Base-by-base conservation (phyloP, 2,888 invertebrate genomes). In the Orchesella flavescens region DNA sequence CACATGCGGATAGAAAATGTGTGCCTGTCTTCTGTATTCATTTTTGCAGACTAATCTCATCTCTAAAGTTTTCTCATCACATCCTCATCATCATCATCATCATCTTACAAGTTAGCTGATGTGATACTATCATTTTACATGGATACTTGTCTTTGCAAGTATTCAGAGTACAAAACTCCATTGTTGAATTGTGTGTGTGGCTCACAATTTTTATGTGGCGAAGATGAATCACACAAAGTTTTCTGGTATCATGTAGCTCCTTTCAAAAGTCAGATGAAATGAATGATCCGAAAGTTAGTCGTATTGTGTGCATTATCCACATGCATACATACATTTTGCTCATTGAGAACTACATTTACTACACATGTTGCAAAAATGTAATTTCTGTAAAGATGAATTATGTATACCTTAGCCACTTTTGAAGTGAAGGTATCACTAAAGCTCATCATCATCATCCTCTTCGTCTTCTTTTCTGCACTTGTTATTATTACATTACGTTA, bases 401-500 rank as follows among this genome's bases (percentile, higher is more conserved):
- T 72, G 34, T 72, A 59, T 49, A 34, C 13, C 59, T 24, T 17
- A 46, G 5, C 65, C 9, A 23, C 23, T 65, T 43, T 65, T 65
- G 34, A 15, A n/a, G 65, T 65, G 12, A 44, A 68, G 44, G 59
- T 69, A 79, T 15, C 72, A 24, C 59, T 5, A 34, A 15, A 72
- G 43, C 75, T 77, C 68, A 72, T 57, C 73, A 66, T 57, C 53
- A 57, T 75, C n/a, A n/a, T n/a, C n/a, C n/a, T n/a, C n/a, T n/a
- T n/a, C n/a, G n/a, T n/a, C n/a, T n/a, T n/a, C n/a, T n/a, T n/a
- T n/a, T n/a, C 68, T n/a, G n/a, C n/a, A n/a, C n/a, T n/a, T 68
- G 81, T 73, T 80, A 73, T 81, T 74, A 82, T n/a, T n/a, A n/a
- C n/a, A n/a, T 82, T 75, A 71, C 71, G 82, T 71, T 82, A 82